These are phyloP conservation scores for Anguilla marmorata DNA, from an alignment of 2,797 vertebrate species.

Conservation along the genomic window DNA sequence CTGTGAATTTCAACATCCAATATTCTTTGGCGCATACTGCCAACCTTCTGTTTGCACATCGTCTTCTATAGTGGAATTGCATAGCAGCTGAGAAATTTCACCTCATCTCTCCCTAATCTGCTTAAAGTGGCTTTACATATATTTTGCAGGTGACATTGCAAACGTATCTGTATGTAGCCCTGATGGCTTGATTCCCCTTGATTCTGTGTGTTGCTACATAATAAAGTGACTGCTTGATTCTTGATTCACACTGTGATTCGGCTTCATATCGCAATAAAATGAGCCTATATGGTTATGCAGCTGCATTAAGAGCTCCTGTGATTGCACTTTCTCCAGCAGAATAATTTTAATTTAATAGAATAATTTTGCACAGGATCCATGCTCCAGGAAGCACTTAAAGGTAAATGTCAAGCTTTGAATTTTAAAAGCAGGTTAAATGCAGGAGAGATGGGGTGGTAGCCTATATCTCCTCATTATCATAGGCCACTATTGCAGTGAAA, in stretches of 20 bases:
- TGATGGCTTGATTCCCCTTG: background rate
- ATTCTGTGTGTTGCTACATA: background rate
- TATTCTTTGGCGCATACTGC: background rate
- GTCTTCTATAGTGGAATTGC: background rate
- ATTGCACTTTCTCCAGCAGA: background rate
- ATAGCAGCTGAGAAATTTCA: background rate
- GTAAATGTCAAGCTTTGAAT: slow-evolving; percentile 16
- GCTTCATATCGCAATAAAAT: background rate
- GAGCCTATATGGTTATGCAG: background rate
- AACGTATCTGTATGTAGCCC: background rate
- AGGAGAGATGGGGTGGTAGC: background rate
- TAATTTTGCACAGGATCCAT: background rate
- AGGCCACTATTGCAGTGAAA: background rate
- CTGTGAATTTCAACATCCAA: background rate
- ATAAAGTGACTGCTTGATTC: background rate
- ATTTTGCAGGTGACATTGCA: background rate
- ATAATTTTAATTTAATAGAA: background rate
- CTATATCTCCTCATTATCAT: background rate
- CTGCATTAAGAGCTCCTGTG: background rate
- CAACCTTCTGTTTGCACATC: background rate
- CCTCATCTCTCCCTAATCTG: background rate
- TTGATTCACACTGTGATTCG: background rate
- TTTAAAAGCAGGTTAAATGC: background rate
- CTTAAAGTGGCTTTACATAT: background rate
- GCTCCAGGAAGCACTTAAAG: background rate